Conservation (phyloP, 2,888 invertebrate genomes). For the Hedya salicella region DNA sequence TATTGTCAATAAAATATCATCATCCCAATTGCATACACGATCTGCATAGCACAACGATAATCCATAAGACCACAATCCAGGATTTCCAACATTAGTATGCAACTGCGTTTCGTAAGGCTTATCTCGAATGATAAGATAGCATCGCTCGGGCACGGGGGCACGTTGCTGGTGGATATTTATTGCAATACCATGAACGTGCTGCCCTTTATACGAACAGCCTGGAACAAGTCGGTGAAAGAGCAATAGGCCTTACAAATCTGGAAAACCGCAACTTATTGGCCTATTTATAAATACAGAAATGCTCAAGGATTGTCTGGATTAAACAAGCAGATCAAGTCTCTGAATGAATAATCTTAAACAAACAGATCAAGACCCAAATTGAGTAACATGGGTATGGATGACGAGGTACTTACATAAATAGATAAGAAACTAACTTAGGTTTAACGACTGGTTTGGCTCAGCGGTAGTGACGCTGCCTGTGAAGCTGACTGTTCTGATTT, state of each 20-base stretch:
- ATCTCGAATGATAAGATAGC: constrained; percentile 33
- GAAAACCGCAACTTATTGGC: background rate
- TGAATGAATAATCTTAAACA: too few species aligned
- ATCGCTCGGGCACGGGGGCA: constrained; percentile 28
- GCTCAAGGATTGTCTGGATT: too few species aligned
- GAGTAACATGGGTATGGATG: too few species aligned
- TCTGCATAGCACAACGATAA: background rate
- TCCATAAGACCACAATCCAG: constrained; percentile 3
- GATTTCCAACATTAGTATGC: constrained; percentile 14
- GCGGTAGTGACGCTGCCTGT: too few species aligned
- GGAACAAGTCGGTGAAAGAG: background rate
- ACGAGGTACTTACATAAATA: too few species aligned
- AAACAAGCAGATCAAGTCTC: too few species aligned
- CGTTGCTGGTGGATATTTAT: constrained; percentile 13
- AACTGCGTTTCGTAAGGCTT: constrained; percentile 31
- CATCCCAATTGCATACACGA: background rate
- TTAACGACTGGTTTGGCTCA: too few species aligned
- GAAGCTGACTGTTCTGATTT: too few species aligned
- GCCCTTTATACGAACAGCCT: constrained; percentile 3
- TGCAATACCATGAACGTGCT: constrained; percentile 2
- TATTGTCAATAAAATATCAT: too few species aligned
- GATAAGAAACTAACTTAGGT: too few species aligned
- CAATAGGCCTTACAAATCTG: background rate
- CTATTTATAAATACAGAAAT: background rate
- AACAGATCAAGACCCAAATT: too few species aligned